Percentiles rank a stretch among this genome's conserved stretches.
These are phyloP conservation scores for Gymnocheta viridis DNA, from an alignment of 2,888 invertebrate genomes.

Conservation along the genomic window DNA sequence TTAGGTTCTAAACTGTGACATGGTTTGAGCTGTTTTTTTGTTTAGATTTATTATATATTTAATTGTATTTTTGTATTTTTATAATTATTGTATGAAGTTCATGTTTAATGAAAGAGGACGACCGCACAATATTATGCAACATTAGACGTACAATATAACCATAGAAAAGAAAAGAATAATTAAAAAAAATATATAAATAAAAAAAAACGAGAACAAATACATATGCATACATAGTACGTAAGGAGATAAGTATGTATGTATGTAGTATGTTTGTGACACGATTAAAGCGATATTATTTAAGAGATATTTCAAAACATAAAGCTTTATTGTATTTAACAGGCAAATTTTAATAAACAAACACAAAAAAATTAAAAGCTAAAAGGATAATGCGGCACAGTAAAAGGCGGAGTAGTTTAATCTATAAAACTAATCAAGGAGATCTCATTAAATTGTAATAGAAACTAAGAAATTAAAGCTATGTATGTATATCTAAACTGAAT, in stretches of 20 bases:
- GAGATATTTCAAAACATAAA: constrained; percentile 43
- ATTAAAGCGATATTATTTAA: constrained; percentile 58
- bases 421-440: background rate
- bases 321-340: constrained; percentile 40
- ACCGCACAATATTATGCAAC: constrained; percentile 70
- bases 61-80: constrained; percentile 59
- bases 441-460: background rate
- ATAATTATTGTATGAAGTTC: constrained; percentile 66
- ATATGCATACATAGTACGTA: constrained; percentile 45
- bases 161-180: constrained; percentile 72
- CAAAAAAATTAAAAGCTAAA: constrained; percentile 6
- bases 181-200: constrained; percentile 67
- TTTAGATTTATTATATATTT: constrained; percentile 65
- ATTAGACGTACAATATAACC: constrained; percentile 67
- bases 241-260: background rate
- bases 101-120: constrained; percentile 68
- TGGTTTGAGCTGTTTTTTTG: constrained; percentile 79
- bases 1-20: constrained; percentile 77
- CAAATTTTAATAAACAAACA: constrained; percentile 26
- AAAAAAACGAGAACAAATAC: constrained; percentile 53
- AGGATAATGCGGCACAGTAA: background rate
- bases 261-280: constrained; percentile 18
- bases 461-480: background rate
- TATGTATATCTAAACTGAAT: background rate
- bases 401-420: constrained; percentile 33